phyloP scores from a whole-genome alignment of 2,113 vertebrate species.

The Coptodon bakossiorum region DNA sequence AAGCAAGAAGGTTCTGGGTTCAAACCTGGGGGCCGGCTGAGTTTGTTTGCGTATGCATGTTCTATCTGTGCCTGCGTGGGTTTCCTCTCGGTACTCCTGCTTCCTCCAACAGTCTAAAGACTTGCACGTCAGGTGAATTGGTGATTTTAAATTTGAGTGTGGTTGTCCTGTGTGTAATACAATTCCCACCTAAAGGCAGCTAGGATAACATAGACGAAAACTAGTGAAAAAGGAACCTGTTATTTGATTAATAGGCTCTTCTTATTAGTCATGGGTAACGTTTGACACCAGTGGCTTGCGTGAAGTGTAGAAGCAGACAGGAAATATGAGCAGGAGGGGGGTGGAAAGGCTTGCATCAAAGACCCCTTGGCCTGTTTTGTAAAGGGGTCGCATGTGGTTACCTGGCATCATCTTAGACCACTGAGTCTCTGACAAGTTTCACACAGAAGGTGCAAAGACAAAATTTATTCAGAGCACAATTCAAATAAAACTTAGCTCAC shows the following conservation, averaged over 20 bases:
- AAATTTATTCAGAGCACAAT: not conserved
- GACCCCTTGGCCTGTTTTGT: not conserved
- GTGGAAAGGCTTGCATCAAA: not conserved
- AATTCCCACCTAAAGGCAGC: not conserved
- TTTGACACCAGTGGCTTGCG: not conserved
- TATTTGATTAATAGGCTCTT: not conserved
- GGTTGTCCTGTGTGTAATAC: not conserved
- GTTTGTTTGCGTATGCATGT: not conserved
- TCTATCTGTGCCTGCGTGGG: not conserved
- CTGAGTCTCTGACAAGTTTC: not conserved
- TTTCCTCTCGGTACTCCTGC: not conserved
- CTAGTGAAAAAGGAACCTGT: not conserved
- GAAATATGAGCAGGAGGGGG: not conserved
- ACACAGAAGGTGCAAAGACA: not conserved
- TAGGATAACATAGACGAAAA: not conserved
- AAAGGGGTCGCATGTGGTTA: not conserved
- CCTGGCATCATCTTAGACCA: not conserved
- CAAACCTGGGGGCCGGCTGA: not conserved
- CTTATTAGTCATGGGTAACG: not conserved
- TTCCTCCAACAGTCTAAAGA: not conserved
- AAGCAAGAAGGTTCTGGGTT: not conserved
- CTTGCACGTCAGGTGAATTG: not conserved
- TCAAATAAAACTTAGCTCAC: not conserved
- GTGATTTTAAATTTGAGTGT: not conserved
- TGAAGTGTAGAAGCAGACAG: not conserved